Evolutionary conservation across 2,888 invertebrate species (phyloP), one percentile per base, ranked within the genome.

Genomic region (Ommatoiulus sabulosus): DNA sequence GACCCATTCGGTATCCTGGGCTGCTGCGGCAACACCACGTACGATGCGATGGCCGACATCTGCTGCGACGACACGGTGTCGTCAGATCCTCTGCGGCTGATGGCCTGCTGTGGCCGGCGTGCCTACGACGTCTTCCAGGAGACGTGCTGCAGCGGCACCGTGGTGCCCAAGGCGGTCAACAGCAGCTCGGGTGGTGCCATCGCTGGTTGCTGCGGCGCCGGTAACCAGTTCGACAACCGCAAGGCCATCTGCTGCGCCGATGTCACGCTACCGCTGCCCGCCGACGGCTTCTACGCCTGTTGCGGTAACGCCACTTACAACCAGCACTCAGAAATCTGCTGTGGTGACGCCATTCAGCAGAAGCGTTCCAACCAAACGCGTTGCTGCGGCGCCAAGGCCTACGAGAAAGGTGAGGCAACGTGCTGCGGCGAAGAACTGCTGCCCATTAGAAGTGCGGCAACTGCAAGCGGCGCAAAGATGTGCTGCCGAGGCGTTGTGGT

Each of bases 1-100:
- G 89, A 89, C 46, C 89, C 89, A 15, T 89, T 89, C 57, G 89
- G 87, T 44, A 87, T 89, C 43, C 44, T 84, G 43, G 87, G 87
- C 44, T 89, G 89, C 35, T 89, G 89, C 48, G 63, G 63, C 52
- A 48, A 88, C 80, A 17, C n/a, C 10, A 84, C 63, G 4, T 89
- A 48, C 44, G 89, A 89, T 0, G 44, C 85, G 0, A 43, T 87
- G 7, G 17, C 52, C n/a, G 84, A 88, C 20, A 87, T 89, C 35
- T 89, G 89, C 87, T 89, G 89, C 48, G 48, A 84, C 3, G 84
- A 48, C 24, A n/a, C 17, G 8, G 57, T 89, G 1, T 4, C 48
- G 10, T 24, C 84, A 3, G 89, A 89, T 44, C 87, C 87, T 7
- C 24, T 87, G 17, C 80, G 87, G n/a, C 24, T 35, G 10, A 89